These are phyloP conservation scores for Globicephala melas DNA, from an alignment of 2,113 vertebrate species.

Conservation along the genomic window DNA sequence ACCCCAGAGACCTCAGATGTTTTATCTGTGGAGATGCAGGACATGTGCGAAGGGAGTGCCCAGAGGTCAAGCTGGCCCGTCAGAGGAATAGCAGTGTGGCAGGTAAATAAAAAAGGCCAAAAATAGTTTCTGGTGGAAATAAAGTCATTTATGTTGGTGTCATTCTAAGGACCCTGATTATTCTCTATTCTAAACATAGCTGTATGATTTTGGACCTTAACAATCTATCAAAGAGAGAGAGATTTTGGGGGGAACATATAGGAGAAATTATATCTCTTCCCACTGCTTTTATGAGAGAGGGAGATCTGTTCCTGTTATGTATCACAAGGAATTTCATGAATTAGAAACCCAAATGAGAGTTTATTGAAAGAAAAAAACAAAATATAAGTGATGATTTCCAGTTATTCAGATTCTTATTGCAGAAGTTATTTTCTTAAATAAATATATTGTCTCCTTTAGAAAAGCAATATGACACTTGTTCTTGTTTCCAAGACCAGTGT, in stretches of 20 bases:
- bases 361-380: neutral
- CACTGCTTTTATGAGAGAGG: neutral
- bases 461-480: slow-evolving; percentile 1
- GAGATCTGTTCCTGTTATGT: neutral
- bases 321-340: slow-evolving; percentile 37
- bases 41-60: slow-evolving; percentile 96
- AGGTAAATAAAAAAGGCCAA: slow-evolving; percentile 74
- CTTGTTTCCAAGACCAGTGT: neutral
- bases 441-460: neutral
- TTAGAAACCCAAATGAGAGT: slow-evolving; percentile 21
- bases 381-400: neutral
- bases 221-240: neutral
- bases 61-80: slow-evolving; percentile 93
- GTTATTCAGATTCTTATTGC: neutral
- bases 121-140: neutral
- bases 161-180: neutral
- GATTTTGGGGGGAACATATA: neutral
- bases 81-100: slow-evolving; percentile 87
- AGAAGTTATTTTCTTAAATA: slow-evolving; percentile 18
- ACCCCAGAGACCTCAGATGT: slow-evolving; percentile 94
- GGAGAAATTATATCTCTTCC: neutral
- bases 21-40: slow-evolving; percentile 97
- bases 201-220: neutral
- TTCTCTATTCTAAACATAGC: neutral
- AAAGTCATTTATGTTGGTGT: neutral